Percentiles rank a stretch among this genome's conserved stretches.
Conservation (phyloP, 2,797 vertebrate genomes). For the Tapirus indicus region DNA sequence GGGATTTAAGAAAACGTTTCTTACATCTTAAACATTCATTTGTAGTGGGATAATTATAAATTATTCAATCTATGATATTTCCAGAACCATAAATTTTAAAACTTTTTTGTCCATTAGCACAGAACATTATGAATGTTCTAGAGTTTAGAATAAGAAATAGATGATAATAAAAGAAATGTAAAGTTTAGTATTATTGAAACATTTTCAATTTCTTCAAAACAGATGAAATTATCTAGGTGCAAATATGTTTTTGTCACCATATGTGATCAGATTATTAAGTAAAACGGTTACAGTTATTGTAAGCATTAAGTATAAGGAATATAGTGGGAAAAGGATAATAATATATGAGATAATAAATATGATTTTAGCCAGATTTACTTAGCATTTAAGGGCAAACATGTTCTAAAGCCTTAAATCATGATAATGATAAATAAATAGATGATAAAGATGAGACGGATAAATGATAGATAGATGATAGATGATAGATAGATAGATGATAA, state of each 20-base stretch:
- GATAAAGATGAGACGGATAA: not conserved
- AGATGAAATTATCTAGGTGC: not conserved
- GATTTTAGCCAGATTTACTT: not conserved
- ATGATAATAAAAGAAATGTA: not conserved
- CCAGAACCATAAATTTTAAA: not conserved
- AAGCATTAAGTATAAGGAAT: not conserved
- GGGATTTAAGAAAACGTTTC: not conserved
- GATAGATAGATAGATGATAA: not conserved
- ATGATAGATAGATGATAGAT: not conserved
- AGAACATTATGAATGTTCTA: not conserved
- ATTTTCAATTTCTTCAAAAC: not conserved
- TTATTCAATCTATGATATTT: too few species aligned
- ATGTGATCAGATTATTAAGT: not conserved
- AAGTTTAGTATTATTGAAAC: not conserved
- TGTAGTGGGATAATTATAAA: not conserved
- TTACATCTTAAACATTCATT: not conserved
- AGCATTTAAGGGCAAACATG: not conserved
- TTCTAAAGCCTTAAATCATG: not conserved
- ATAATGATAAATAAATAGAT: not conserved
- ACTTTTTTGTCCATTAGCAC: not conserved
- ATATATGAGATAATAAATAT: not conserved
- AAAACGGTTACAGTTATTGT: not conserved
- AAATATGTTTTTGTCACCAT: not conserved
- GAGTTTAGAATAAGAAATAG: not conserved
- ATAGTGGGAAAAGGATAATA: not conserved